Percentiles rank a stretch among this genome's conserved stretches.
Evolutionary conservation across 1,140 invertebrate species (phyloP).

Genomic region (Zophobas atratus): DNA sequence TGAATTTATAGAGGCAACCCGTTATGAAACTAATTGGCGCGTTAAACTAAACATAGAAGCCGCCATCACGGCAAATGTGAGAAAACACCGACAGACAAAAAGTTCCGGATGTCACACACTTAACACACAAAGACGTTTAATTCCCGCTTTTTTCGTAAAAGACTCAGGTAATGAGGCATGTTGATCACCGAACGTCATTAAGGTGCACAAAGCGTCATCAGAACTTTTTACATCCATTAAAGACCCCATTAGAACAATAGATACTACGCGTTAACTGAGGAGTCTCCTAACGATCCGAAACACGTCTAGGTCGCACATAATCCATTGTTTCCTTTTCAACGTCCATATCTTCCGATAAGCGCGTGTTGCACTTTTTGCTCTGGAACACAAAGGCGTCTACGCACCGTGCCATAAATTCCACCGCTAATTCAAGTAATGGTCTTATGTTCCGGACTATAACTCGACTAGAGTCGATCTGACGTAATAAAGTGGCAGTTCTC

Average conservation of each 20-base stretch:
- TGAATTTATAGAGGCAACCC: background rate
- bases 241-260: background rate
- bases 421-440: constrained; percentile 40
- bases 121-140: constrained; percentile 11
- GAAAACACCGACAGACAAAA: constrained; percentile 7
- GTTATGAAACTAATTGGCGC: constrained; percentile 3
- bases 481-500: constrained; percentile 42
- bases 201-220: constrained; percentile 1
- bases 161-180: constrained; percentile 15
- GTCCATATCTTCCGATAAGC: too few relatives aligned
- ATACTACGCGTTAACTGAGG: too few relatives aligned
- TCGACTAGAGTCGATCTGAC: constrained; percentile 4
- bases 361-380: background rate
- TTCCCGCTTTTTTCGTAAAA: background rate
- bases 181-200: constrained; percentile 14
- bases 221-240: background rate
- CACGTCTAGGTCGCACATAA: too few relatives aligned
- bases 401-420: constrained; percentile 20
- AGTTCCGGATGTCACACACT: background rate
- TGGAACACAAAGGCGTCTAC: background rate
- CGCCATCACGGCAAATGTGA: background rate
- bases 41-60: constrained; percentile 1
- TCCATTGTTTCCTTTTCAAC: background rate
- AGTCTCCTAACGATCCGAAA: too few relatives aligned
- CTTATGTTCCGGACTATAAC: constrained; percentile 15